These are phyloP conservation scores for Chrysodeixis includens DNA, from an alignment of 2,888 invertebrate species.

Conservation along the genomic window DNA sequence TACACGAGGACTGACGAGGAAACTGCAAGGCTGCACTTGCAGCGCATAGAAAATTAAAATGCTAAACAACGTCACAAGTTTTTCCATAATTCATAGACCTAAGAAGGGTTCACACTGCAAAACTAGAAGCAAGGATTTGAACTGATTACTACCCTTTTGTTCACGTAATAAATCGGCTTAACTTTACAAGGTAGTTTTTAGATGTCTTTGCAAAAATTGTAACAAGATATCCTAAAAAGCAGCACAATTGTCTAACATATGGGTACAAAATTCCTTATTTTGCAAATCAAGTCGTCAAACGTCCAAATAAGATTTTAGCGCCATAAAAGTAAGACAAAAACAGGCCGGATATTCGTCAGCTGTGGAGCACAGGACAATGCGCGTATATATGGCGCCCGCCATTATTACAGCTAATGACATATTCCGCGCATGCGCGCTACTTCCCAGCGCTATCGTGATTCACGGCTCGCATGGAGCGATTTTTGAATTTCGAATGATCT, in stretches of 20 bases:
- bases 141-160: too few species aligned
- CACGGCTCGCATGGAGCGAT: conserved; percentile 61
- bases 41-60: not conserved
- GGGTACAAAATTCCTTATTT: conserved; percentile 42
- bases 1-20: not conserved
- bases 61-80: not conserved
- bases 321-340: conserved; percentile 62
- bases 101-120: too few species aligned
- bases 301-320: conserved; percentile 56
- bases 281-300: conserved; percentile 46
- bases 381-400: conserved; percentile 66
- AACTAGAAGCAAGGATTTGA: too few species aligned
- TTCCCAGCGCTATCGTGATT: conserved; percentile 76
- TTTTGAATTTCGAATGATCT: conserved; percentile 65
- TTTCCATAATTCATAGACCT: not conserved
- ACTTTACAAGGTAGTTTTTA: conserved; percentile 3
- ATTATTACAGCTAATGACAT: conserved; percentile 69
- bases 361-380: conserved; percentile 69
- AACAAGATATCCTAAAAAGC: conserved; percentile 38
- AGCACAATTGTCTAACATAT: conserved; percentile 28
- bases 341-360: conserved; percentile 75
- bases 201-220: not conserved
- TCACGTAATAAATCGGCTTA: conserved; percentile 3
- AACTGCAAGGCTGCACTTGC: conserved; percentile 1
- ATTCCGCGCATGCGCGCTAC: conserved; percentile 77